Base-by-base conservation (phyloP, 2,888 invertebrate species). In the Tanytarsus gracilentus region DNA sequence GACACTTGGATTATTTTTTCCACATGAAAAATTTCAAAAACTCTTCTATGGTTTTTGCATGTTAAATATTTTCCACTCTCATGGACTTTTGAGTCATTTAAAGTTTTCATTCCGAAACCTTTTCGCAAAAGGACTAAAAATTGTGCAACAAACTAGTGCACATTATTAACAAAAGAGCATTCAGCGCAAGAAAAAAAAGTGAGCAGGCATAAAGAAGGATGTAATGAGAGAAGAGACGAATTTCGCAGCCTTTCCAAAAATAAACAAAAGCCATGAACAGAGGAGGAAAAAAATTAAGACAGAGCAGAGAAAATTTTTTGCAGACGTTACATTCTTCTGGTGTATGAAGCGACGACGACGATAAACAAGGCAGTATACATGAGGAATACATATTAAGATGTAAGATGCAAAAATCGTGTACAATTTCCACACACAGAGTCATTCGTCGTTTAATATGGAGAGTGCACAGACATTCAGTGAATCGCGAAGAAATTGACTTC, bases 241-340 rank as follows among this genome's bases (percentile, higher is more conserved):
- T 33, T 33, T 44, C 44, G 23, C 44, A 44, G 44, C 44, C 39
- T 36, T 56, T 56, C 56, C 56, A 40, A 56, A 56, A 56, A 56
- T 56, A 56, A 56, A 56, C 56, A 56, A 56, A 56, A 56, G 21
- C 21, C 11, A 40, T 18, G 7, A 30, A 52, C 26, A 33, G 14
- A 49, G 30, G 18, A 52, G 18, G n/a, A 29, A 52, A 18, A 30
- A 30, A 56, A 56, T 56, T 56, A 56, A 56, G 56, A 56, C 44
- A 56, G 53, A 36, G 53, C 18, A 30, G 29, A 14, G 7, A 53
- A 36, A 53, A 53, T 39, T 36, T 26, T 48, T 53, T 44, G 56
- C 56, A 56, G 56, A 56, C 56, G 56, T 44, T 56, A 56, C 56
- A 56, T 56, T 56, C 56, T 56, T 40, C 40, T 14, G n/a, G 44